These are phyloP conservation scores for Hydractinia symbiolongicarpus DNA, from an alignment of 30 jellyfish, hydroid and myxozoan genomes.

Conservation along the genomic window DNA sequence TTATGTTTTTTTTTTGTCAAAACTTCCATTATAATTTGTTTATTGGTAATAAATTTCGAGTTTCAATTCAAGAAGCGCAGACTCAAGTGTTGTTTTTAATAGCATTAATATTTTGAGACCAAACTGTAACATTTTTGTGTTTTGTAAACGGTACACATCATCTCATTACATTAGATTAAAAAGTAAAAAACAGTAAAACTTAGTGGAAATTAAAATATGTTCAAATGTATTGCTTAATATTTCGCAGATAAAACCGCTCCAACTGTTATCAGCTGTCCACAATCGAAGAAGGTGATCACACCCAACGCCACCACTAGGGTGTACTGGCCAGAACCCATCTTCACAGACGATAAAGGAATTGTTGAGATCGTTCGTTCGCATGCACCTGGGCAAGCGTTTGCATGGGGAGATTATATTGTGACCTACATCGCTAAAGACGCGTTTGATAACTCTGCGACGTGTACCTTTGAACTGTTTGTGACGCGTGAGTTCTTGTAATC, in stretches of 20 bases:
- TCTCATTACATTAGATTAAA: no score
- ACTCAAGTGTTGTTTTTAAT: no score
- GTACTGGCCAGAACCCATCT: constrained; percentile 75
- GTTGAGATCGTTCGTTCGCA: constrained; percentile 58
- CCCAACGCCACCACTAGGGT: constrained; percentile 26
- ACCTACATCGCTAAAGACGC: constrained; percentile 75
- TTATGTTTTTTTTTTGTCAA: no score
- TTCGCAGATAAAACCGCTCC: constrained; percentile 77
- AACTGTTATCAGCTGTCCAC: constrained; percentile 64
- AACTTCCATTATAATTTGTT: no score
- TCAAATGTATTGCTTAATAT: neutral
- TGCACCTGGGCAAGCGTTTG: constrained; percentile 49
- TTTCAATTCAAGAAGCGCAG: no score
- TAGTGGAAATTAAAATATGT: no score
- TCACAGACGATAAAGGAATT: constrained; percentile 68
- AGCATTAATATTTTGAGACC: no score
- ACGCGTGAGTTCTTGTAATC: constrained; percentile 50
- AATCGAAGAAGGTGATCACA: constrained; percentile 35
- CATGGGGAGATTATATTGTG: constrained; percentile 87
- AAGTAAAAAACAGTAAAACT: no score
- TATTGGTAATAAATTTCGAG: no score
- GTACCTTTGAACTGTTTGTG: constrained; percentile 70
- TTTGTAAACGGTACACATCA: no score
- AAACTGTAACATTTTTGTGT: no score
- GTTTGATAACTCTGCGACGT: constrained; percentile 73